Evolutionary conservation across 2,797 vertebrate genomes (phyloP), one percentile per base, ranked within the genome.

Genomic region (Xiphorhynchus erythropygius): DNA sequence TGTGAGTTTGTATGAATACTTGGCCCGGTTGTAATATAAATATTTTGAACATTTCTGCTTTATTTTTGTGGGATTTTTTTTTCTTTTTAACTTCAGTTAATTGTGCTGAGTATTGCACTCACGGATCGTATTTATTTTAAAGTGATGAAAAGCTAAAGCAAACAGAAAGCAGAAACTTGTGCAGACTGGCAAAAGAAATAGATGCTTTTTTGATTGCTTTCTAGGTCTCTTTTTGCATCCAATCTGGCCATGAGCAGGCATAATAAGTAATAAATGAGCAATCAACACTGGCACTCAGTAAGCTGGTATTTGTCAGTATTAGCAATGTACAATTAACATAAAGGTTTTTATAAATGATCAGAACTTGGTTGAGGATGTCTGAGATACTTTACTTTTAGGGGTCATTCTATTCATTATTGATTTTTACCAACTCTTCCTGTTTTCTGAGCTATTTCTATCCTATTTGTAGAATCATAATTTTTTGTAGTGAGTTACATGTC

Each of bases 91-190:
- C 21, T 47, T 82, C 28, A 57, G 11, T 83, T 77, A 70, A 42
- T 77, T 64, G 11, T 73, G 32, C 5, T 59, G 47, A 70, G 11
- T 77, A 16, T 50, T 90, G 52, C 30, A 17, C 0, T 2, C 4
- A 9, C 28, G 19, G 53, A 19, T 94, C 22, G 3, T 49, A 22
- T 75, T 78, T 93, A 62, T 91, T 76, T 37, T 77, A 7, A 76
- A 79, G 32, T 80, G 15, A 7, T 24, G 37, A 53, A 60, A 82
- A 83, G 17, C 60, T 77, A 32, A 89, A 95, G 13, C 33, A 35
- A 85, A 65, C 2, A 1, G 37, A 84, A 50, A 0, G 0, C 37
- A 49, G 56, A 52, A 67, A 32, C 55, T 76, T 4, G 2, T 73
- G 47, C 27, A 70, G 73, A 8, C 37, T 68, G 49, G 25, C 49